These are phyloP conservation scores for Probosciger aterrimus DNA, from an alignment of 2,113 vertebrate genomes.

Conservation along the genomic window DNA sequence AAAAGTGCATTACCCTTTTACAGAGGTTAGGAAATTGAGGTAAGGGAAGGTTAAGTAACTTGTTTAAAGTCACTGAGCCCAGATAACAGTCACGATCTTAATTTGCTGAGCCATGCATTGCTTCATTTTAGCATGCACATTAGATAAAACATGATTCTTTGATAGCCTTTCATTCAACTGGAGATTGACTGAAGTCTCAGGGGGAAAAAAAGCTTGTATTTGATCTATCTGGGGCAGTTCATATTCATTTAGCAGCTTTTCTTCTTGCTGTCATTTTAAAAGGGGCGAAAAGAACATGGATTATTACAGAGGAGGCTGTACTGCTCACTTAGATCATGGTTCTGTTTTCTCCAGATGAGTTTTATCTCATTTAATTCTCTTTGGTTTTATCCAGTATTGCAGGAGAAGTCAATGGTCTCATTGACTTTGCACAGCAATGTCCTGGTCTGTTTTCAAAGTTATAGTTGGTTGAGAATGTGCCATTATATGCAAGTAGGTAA, in stretches of 20 bases:
- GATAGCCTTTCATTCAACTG: not conserved
- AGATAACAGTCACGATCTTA: not conserved
- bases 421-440: not conserved
- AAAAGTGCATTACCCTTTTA: not conserved
- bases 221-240: not conserved
- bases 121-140: not conserved
- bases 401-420: not conserved
- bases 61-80: not conserved
- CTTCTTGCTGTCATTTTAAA: not conserved
- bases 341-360: not conserved
- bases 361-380: not conserved
- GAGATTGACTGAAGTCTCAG: not conserved
- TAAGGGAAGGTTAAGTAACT: not conserved
- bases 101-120: not conserved
- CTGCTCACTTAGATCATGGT: not conserved
- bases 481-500: not conserved
- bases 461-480: not conserved
- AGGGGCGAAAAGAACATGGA: accelerated
- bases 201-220: not conserved
- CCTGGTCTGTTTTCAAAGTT: not conserved
- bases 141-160: not conserved
- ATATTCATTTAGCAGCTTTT: not conserved
- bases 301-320: not conserved
- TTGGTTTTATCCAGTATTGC: not conserved
- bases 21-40: not conserved